Evolutionary conservation across 2,888 invertebrate genomes (phyloP).

Genomic region (Malthinus seriepunctatus): DNA sequence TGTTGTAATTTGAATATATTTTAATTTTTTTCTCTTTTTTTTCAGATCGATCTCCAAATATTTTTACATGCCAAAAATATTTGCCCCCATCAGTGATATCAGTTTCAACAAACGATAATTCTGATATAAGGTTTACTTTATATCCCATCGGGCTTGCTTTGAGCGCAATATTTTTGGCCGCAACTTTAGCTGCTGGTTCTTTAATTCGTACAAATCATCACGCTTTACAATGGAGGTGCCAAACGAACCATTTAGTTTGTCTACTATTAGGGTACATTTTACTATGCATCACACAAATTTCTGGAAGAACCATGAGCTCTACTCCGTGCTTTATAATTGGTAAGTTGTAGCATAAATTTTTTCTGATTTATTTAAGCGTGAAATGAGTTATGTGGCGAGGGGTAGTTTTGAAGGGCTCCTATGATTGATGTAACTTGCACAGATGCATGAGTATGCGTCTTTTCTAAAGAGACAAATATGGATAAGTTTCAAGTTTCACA

Average conservation of each 20-base stretch:
- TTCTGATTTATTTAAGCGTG: too few species aligned
- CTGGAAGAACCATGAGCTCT: conserved; percentile 63
- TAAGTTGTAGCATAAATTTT: conserved; percentile 55
- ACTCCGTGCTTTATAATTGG: conserved; percentile 69
- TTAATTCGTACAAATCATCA: conserved; percentile 83
- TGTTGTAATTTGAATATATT: neutral
- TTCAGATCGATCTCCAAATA: conserved; percentile 55
- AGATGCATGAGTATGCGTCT: too few species aligned
- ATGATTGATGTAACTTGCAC: too few species aligned
- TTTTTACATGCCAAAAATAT: conserved; percentile 66
- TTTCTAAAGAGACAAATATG: too few species aligned
- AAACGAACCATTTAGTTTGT: conserved; percentile 84
- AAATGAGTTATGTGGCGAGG: too few species aligned
- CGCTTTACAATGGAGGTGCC: conserved; percentile 86
- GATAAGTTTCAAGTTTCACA: too few species aligned
- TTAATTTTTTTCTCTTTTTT: conserved; percentile 22
- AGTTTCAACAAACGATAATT: conserved; percentile 28
- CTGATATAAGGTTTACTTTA: conserved; percentile 67
- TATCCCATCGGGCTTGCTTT: conserved; percentile 79
- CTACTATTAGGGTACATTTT: conserved; percentile 80
- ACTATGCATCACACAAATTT: conserved; percentile 77
- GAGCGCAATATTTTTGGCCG: conserved; percentile 79
- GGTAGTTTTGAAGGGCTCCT: too few species aligned
- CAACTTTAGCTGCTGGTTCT: conserved; percentile 78
- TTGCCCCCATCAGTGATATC: conserved; percentile 47